Evolutionary conservation across 2,888 invertebrate species (phyloP).

Genomic region (Ryuthela nishihirai): DNA sequence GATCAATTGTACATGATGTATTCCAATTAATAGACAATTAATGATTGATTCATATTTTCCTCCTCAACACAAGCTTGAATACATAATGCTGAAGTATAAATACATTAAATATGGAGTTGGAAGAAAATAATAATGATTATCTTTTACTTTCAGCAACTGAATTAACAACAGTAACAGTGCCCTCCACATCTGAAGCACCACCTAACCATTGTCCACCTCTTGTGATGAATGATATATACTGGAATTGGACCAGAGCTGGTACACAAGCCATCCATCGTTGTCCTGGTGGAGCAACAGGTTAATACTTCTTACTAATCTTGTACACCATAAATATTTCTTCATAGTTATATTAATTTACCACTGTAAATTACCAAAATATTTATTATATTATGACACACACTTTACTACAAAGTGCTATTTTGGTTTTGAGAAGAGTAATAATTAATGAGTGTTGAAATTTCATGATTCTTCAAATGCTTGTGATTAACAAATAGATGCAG

Average conservation of each 20-base stretch:
- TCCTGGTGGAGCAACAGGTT: constrained; percentile 74
- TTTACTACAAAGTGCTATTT: too few relatives aligned
- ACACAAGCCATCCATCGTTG: constrained; percentile 76
- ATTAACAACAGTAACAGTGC: constrained; percentile 9
- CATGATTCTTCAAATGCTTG: too few relatives aligned
- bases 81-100: neutral
- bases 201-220: constrained; percentile 61
- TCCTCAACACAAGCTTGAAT: neutral
- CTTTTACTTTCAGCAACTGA: neutral
- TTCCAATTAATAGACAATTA: too few relatives aligned
- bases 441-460: too few relatives aligned
- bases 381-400: too few relatives aligned
- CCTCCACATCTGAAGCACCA: constrained; percentile 6
- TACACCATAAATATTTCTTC: neutral
- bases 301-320: constrained; percentile 1
- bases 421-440: too few relatives aligned
- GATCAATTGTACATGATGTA: too few relatives aligned
- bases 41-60: neutral
- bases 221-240: constrained; percentile 70
- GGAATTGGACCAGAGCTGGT: constrained; percentile 81
- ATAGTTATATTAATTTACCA: neutral
- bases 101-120: neutral
- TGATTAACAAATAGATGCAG: too few relatives aligned
- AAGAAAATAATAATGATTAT: neutral
- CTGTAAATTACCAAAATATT: too few relatives aligned